phyloP scores from a whole-genome alignment of 92 coral and sea anemone genomes.

The Parazoanthus darwini region DNA sequence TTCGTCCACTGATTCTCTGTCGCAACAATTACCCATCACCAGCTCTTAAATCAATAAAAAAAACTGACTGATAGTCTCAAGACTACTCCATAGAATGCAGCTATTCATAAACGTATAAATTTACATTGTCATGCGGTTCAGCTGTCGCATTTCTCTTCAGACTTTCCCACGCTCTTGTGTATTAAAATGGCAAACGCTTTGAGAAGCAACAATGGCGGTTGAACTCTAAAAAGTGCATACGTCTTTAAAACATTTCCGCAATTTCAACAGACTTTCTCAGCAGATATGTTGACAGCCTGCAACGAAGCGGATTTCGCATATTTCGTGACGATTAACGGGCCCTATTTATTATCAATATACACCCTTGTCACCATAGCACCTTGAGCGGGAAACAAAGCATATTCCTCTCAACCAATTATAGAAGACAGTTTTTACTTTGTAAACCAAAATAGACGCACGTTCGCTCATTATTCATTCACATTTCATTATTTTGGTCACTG shows the following conservation, averaged over 20 bases:
- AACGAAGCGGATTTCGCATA: background rate
- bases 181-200: background rate
- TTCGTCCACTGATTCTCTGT: slow-evolving; percentile 45
- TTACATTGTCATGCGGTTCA: slow-evolving; percentile 1
- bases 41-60: background rate
- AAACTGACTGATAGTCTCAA: background rate
- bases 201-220: background rate
- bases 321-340: slow-evolving; percentile 2
- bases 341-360: background rate
- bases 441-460: background rate
- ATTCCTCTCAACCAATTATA: slow-evolving; percentile 10
- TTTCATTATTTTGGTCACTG: slow-evolving; percentile 1
- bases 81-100: background rate
- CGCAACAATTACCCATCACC: slow-evolving; percentile 21
- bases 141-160: background rate
- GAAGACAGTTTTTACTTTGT: background rate
- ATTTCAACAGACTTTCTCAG: background rate
- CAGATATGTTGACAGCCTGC: background rate
- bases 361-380: slow-evolving; percentile 37
- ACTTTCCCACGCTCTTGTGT: background rate
- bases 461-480: background rate
- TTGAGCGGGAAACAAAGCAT: background rate
- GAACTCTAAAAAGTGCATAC: background rate
- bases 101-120: background rate
- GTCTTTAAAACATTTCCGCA: too few species aligned